These are phyloP conservation scores for Tretioscincus oriximinensis DNA, from an alignment of 2,113 vertebrate genomes.

Conservation along the genomic window DNA sequence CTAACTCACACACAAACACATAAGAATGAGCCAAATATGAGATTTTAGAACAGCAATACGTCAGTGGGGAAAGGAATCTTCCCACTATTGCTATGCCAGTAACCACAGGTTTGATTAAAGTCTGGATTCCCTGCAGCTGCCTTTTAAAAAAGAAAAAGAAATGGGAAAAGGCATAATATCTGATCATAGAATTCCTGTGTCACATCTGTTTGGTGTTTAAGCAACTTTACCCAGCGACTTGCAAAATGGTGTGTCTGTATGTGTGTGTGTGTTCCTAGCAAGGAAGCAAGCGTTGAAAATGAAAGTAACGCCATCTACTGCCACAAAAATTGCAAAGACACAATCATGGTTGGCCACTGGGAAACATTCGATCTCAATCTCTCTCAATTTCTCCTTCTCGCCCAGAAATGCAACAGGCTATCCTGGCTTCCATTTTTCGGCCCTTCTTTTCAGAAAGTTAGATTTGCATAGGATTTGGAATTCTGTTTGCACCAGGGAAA, in stretches of 20 bases:
- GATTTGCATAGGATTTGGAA: neutral
- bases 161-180: neutral
- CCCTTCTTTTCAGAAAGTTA: too few relatives aligned
- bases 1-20: too few relatives aligned
- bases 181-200: neutral
- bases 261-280: neutral
- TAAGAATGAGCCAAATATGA: neutral
- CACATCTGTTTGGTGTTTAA: neutral
- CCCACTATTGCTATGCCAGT: too few relatives aligned
- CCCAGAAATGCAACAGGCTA: neutral
- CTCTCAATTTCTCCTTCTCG: neutral
- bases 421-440: too few relatives aligned
- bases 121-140: neutral
- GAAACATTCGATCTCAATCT: neutral
- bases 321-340: neutral
- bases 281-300: neutral
- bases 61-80: neutral
- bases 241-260: neutral
- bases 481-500: neutral
- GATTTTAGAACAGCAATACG: neutral
- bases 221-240: neutral
- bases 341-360: neutral
- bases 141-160: neutral
- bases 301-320: constrained; percentile 25
- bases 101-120: neutral